Conservation (phyloP, 2,113 vertebrate genomes). For the Sceloporus tristichus region DNA sequence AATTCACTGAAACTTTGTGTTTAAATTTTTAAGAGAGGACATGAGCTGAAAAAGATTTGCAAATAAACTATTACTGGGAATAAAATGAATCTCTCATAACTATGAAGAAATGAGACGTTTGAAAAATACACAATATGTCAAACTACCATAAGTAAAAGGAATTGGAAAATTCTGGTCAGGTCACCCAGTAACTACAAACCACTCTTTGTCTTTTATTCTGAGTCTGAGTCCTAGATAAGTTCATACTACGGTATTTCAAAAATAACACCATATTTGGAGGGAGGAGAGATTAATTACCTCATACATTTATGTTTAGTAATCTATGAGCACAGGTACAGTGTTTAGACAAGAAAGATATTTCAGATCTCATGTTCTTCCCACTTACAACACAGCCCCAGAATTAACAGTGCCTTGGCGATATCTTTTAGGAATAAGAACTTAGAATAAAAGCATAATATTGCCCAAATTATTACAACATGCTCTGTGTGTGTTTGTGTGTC, state of each 20-base stretch:
- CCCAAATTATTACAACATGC: too few relatives aligned
- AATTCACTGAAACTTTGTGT: constrained; percentile 51
- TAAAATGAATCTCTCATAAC: constrained; percentile 72
- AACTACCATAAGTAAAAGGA: constrained; percentile 62
- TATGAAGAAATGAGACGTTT: constrained; percentile 60
- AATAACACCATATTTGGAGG: constrained; percentile 54
- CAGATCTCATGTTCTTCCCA: neutral
- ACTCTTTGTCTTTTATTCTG: constrained; percentile 71
- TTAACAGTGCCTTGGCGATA: neutral
- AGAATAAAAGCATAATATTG: neutral
- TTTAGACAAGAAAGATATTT: constrained; percentile 30
- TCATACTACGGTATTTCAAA: constrained; percentile 58
- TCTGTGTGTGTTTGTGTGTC: too few relatives aligned
- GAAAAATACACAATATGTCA: constrained; percentile 71
- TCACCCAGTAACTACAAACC: constrained; percentile 75
- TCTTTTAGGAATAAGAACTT: neutral
- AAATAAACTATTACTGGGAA: constrained; percentile 72
- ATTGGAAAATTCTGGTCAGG: constrained; percentile 67
- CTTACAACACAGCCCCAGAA: neutral
- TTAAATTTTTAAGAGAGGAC: constrained; percentile 72
- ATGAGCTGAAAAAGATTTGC: constrained; percentile 68
- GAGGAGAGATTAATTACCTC: constrained; percentile 54
- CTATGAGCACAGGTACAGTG: constrained; percentile 41
- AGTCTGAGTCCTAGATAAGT: constrained; percentile 63
- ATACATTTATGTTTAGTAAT: constrained; percentile 31